A percentile compares a stretch with the other conserved stretches of the same genome.
Conservation (phyloP, 2,797 vertebrate species). For the Acrossocheilus fasciatus region DNA sequence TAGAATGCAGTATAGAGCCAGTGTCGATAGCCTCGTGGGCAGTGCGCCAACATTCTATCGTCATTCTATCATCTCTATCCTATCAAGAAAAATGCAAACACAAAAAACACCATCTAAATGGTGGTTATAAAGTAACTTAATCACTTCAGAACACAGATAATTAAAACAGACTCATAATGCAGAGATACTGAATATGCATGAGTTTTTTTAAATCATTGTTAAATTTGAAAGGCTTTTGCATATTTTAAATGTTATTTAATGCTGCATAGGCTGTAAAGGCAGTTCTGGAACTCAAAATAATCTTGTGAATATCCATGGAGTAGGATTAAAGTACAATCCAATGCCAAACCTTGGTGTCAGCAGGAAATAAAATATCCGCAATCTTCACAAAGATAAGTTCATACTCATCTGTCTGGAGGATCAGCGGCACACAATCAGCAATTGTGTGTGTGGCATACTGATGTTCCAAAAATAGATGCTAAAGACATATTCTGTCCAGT, state of each 20-base stretch:
- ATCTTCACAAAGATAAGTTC: not conserved
- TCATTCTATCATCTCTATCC: too few species aligned
- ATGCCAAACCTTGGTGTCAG: not conserved
- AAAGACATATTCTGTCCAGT: not conserved
- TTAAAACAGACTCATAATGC: not conserved
- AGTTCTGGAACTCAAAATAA: not conserved
- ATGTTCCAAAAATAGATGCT: not conserved
- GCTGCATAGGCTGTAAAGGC: not conserved
- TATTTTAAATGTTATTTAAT: not conserved
- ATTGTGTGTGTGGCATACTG: not conserved
- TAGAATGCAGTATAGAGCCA: not conserved
- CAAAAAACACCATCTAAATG: not conserved
- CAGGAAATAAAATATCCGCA: not conserved
- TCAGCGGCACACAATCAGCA: not conserved
- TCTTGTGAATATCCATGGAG: not conserved
- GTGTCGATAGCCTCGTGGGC: too few species aligned
- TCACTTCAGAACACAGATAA: not conserved
- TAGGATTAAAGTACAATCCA: not conserved
- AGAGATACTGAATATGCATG: not conserved
- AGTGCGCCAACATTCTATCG: too few species aligned
- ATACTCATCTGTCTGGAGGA: not conserved
- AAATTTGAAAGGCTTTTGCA: not conserved
- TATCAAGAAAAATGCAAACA: too few species aligned
- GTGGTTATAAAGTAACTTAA: not conserved
- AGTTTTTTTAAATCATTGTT: not conserved